Evolutionary conservation across 2,888 invertebrate species (phyloP), one percentile per base, ranked within the genome.

Genomic region (Callyntrura sp.): DNA sequence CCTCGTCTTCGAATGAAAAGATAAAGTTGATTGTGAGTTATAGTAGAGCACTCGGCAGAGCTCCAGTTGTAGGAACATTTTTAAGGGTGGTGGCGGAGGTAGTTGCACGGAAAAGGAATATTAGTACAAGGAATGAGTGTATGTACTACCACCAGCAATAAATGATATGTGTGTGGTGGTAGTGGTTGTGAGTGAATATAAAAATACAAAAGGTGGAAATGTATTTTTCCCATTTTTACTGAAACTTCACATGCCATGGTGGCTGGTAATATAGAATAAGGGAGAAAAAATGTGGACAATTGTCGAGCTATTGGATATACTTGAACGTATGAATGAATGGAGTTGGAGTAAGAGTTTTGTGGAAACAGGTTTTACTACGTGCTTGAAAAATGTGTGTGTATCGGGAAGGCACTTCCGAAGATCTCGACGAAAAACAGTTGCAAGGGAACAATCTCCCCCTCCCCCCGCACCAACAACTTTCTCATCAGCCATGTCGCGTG

Each of bases 11-110:
- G 43, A 25, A 48, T 28, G 28, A n/a, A 76, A 76, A 76, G 76
- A 76, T 76, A 55, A 76, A 76, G 25, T 76, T 76, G 76, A 76
- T 76, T 55, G 76, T 76, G 76, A 76, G 55, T 55, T 76, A 76
- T 55, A 76, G 55, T 23, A 73, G 11, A 4, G 25, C 35, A 35
- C 35, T 4, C 35, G 6, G 28, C 28, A 11, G 4, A n/a, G n/a
- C n/a, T n/a, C 62, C 25, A 12, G 62, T 12, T 14, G 35, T 2
- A 28, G 3, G 28, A 65, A 14, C 12, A 28, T 65, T 14, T 28
- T 35, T 35, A 35, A 35, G 35, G 35, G n/a, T n/a, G n/a, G 43
- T 8, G 45, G 17, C 14, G 73, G 43, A 17, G 73, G 17, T n/a
- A 73, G 0, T n/a, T n/a, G 17, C 35, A 73, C 5, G 76, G 45